phyloP scores from a whole-genome alignment of 92 coral and sea anemone genomes.

The Siderastrea radians region DNA sequence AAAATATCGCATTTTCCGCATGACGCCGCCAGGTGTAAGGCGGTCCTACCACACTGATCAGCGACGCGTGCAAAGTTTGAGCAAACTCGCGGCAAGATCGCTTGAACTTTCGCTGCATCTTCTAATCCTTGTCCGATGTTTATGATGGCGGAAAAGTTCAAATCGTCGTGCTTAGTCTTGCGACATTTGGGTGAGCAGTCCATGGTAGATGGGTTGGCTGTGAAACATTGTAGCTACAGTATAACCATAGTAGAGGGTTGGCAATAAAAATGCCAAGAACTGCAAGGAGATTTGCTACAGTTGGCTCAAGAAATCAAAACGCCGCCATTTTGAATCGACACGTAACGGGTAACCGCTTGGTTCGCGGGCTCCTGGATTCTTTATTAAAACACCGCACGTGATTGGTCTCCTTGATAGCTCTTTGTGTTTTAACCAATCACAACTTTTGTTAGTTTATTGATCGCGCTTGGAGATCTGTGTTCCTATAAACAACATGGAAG shows the following conservation, averaged over 20 bases:
- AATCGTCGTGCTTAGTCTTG: constrained; percentile 75
- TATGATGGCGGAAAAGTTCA: constrained; percentile 84
- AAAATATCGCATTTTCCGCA: constrained; percentile 90
- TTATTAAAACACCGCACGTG: constrained; percentile 25
- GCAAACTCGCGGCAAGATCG: constrained; percentile 77
- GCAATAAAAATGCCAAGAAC: constrained; percentile 6
- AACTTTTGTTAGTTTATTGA: constrained; percentile 30
- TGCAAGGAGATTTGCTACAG: not conserved
- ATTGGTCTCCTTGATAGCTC: constrained; percentile 32
- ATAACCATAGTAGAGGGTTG: not conserved
- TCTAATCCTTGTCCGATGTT: constrained; percentile 79
- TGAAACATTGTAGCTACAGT: constrained; percentile 33
- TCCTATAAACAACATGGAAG: constrained; percentile 36
- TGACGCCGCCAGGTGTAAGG: constrained; percentile 92
- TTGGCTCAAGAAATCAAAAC: not conserved
- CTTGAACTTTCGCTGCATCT: constrained; percentile 67
- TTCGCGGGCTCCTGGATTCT: constrained; percentile 35
- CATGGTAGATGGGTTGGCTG: constrained; percentile 52
- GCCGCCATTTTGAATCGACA: constrained; percentile 91
- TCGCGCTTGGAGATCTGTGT: constrained; percentile 30
- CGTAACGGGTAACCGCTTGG: constrained; percentile 28
- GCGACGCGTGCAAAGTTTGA: constrained; percentile 74
- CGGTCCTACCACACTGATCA: constrained; percentile 85
- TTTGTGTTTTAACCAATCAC: constrained; percentile 53
- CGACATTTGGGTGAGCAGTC: constrained; percentile 92